Percentiles rank a stretch among this genome's conserved stretches.
phyloP scores from a whole-genome alignment of 2,888 invertebrate species.

The Ophion slaviceki region DNA sequence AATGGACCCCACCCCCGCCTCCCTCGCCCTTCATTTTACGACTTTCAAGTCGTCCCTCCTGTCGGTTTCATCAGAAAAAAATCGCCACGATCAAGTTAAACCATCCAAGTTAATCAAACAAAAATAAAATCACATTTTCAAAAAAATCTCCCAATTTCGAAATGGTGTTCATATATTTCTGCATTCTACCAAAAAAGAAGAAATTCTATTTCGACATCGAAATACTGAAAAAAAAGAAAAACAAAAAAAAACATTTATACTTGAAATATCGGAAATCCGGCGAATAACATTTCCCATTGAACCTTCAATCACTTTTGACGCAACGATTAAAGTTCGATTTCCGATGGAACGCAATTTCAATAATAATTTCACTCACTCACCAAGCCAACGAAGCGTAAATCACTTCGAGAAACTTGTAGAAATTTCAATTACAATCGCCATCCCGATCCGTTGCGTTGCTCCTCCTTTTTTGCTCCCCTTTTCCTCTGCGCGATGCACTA shows the following conservation, averaged over 20 bases:
- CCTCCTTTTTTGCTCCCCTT: neutral
- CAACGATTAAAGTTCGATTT: neutral
- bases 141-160: too few relatives aligned
- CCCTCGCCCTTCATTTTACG: too few relatives aligned
- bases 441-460: neutral
- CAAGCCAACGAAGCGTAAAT: neutral
- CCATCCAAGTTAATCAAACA: too few relatives aligned
- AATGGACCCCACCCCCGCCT: too few relatives aligned
- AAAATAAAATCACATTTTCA: too few relatives aligned
- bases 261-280: too few relatives aligned
- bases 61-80: too few relatives aligned
- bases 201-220: neutral
- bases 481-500: neutral
- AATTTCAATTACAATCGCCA: slow-evolving; percentile 5
- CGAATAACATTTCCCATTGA: neutral
- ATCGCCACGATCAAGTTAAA: too few relatives aligned
- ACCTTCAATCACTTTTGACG: neutral
- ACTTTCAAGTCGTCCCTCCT: too few relatives aligned
- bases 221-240: too few relatives aligned
- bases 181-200: neutral
- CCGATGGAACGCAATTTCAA: neutral
- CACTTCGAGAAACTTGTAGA: neutral
- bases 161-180: too few relatives aligned
- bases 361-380: neutral
- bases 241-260: neutral